Evolutionary conservation across 2,797 vertebrate species (phyloP).

Genomic region (Chanos chanos): DNA sequence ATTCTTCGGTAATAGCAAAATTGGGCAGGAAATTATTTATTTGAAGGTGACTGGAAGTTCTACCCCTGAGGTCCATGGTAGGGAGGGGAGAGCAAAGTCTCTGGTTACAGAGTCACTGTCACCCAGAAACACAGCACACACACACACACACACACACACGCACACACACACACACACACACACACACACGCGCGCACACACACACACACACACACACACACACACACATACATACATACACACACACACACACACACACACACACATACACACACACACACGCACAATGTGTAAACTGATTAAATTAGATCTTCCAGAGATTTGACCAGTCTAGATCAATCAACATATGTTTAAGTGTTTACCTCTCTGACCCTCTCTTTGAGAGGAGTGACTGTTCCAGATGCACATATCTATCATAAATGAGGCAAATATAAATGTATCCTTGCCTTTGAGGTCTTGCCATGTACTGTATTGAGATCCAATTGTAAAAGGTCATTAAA

Average conservation of each 20-base stretch:
- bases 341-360: too few species aligned
- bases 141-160: not conserved
- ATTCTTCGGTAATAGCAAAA: not conserved
- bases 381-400: too few species aligned
- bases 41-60: slow-evolving; percentile 66
- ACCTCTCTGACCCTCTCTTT: too few species aligned
- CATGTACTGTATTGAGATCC: too few species aligned
- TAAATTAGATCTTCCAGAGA: too few species aligned
- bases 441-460: too few species aligned
- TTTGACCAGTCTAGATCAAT: too few species aligned
- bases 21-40: slow-evolving; percentile 70
- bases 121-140: too few species aligned
- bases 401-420: too few species aligned
- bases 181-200: slow-evolving; percentile 2
- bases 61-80: slow-evolving; percentile 57
- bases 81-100: slow-evolving; percentile 60
- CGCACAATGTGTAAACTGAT: too few species aligned
- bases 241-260: slow-evolving; percentile 1
- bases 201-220: not conserved
- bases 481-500: too few species aligned
- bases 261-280: not conserved
- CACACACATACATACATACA: slow-evolving; percentile 2
- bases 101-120: slow-evolving; percentile 57
- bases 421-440: too few species aligned
- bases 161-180: not conserved